Conservation (phyloP, 2,888 invertebrate species). For the Cantharis rufa region DNA sequence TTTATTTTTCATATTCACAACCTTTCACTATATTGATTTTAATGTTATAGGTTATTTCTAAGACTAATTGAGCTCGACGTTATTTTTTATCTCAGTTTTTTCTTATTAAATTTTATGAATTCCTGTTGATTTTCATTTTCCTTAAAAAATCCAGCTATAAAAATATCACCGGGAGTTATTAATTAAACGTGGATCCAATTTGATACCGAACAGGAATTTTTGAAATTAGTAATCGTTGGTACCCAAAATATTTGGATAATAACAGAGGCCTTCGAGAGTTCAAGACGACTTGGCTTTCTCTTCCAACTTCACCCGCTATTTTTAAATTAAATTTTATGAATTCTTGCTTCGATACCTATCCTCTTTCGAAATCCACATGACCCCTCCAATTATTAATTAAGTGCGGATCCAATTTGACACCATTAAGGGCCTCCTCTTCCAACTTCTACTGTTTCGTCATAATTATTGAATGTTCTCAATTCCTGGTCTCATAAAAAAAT, state of each 20-base stretch:
- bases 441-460: not conserved
- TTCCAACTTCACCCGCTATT: not conserved
- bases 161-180: not conserved
- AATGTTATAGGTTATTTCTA: not conserved
- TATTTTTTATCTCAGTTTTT: not conserved
- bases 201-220: not conserved
- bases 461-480: not conserved
- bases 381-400: not conserved
- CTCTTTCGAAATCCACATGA: not conserved
- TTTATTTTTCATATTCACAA: not conserved
- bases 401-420: not conserved
- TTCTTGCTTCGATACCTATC: not conserved
- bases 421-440: not conserved
- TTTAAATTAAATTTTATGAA: not conserved
- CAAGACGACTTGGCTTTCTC: not conserved
- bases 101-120: not conserved
- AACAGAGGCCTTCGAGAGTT: not conserved
- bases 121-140: not conserved
- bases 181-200: not conserved
- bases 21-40: not conserved
- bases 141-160: not conserved
- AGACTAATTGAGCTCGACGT: not conserved
- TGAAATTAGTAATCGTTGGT: not conserved
- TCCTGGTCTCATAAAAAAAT: not conserved
- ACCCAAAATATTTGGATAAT: not conserved